These are phyloP conservation scores for Leiothrix lutea DNA, from an alignment of 2,113 vertebrate genomes.

Conservation along the genomic window DNA sequence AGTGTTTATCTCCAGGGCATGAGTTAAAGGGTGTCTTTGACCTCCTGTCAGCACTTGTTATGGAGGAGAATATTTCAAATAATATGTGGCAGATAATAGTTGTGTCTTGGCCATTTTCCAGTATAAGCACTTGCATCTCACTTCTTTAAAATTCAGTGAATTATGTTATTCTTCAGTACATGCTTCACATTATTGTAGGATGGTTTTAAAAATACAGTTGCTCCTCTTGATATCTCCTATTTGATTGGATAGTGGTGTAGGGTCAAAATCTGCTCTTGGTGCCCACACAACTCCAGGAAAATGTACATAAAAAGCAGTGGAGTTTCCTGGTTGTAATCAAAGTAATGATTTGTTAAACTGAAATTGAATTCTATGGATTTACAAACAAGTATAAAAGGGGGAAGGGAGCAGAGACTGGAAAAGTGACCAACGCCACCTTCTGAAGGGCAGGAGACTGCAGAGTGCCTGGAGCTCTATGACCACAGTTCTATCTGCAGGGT, in stretches of 20 bases:
- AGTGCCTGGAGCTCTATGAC: neutral
- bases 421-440: accelerated
- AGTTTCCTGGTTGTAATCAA: neutral
- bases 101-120: neutral
- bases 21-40: conserved; percentile 20
- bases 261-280: neutral
- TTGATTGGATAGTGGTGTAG: neutral
- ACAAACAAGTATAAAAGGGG: neutral
- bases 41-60: neutral
- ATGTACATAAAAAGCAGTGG: neutral
- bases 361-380: neutral
- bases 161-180: neutral
- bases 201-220: neutral
- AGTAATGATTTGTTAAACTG: neutral
- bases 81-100: neutral
- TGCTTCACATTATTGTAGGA: neutral
- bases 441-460: neutral
- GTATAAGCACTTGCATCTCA: neutral
- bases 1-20: neutral
- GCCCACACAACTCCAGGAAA: neutral
- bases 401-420: neutral
- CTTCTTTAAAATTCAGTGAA: neutral
- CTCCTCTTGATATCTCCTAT: neutral
- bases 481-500: neutral
- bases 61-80: neutral